Evolutionary conservation across 2,113 vertebrate species (phyloP).

Genomic region (Pelodiscus sinensis): DNA sequence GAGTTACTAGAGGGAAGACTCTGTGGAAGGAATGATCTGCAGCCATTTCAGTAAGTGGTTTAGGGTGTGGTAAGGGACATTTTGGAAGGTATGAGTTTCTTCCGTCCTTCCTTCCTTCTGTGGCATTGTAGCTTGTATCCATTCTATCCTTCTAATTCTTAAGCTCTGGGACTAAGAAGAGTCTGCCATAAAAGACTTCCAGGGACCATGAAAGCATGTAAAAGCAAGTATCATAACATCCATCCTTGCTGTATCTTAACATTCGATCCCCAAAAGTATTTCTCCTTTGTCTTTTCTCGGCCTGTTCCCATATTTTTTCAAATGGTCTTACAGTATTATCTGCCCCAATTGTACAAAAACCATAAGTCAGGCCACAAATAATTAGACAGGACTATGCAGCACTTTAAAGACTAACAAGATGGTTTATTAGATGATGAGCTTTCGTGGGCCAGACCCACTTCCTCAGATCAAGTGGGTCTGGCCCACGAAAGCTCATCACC

Average conservation of each 20-base stretch:
- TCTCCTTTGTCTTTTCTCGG: not conserved
- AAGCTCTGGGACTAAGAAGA: not conserved
- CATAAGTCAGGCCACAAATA: not conserved
- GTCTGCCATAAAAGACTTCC: not conserved
- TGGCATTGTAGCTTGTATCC: not conserved
- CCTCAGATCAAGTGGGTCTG: too few relatives aligned
- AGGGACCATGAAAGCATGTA: not conserved
- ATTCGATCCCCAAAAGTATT: not conserved
- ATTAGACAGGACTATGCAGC: not conserved
- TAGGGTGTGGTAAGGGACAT: not conserved
- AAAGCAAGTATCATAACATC: not conserved
- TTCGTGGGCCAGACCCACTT: too few relatives aligned
- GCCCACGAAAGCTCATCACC: too few relatives aligned
- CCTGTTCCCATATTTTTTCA: not conserved
- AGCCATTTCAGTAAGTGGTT: accelerated
- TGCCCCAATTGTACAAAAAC: not conserved
- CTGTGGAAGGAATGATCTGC: not conserved
- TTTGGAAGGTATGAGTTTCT: not conserved
- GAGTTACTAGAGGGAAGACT: not conserved
- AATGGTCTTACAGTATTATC: not conserved
- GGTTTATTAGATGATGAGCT: too few relatives aligned
- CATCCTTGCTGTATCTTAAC: not conserved
- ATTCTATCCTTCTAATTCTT: not conserved
- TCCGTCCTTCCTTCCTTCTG: not conserved
- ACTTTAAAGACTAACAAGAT: too few relatives aligned